Evolutionary conservation across 2,113 vertebrate genomes (phyloP).

Genomic region (Gopherus flavomarginatus): DNA sequence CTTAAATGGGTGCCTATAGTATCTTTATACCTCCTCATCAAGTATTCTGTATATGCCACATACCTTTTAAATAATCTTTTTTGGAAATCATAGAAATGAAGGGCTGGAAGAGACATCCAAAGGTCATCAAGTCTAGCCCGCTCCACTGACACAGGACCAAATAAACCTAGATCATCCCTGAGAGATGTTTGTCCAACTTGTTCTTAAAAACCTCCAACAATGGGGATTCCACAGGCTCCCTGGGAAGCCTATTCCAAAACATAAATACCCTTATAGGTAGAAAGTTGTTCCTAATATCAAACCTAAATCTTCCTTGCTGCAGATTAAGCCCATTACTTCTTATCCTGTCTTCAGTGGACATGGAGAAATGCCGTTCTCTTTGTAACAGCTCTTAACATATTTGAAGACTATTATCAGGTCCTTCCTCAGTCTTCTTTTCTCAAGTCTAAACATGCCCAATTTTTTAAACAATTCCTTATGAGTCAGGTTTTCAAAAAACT

Average conservation of each 20-base stretch:
- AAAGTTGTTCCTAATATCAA: neutral
- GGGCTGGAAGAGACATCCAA: neutral
- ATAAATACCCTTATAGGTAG: neutral
- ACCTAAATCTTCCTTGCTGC: neutral
- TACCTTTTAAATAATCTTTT: neutral
- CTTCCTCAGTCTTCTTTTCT: neutral
- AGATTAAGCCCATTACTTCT: neutral
- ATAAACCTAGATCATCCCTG: neutral
- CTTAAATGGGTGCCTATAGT: neutral
- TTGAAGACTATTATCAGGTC: neutral
- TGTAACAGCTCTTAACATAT: neutral
- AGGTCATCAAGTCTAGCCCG: neutral
- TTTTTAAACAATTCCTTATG: neutral
- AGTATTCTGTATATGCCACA: fast-evolving
- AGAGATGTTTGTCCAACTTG: neutral
- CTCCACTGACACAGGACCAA: neutral
- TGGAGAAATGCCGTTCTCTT: neutral
- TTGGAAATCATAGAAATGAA: neutral
- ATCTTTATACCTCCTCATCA: neutral
- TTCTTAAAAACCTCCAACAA: neutral
- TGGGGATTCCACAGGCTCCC: neutral
- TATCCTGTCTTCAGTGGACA: neutral
- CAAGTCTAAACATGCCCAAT: neutral
- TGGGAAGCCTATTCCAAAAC: neutral
- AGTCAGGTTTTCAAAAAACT: neutral